Base-by-base conservation (phyloP, 1,140 invertebrate genomes). In the Ylistrum balloti region DNA sequence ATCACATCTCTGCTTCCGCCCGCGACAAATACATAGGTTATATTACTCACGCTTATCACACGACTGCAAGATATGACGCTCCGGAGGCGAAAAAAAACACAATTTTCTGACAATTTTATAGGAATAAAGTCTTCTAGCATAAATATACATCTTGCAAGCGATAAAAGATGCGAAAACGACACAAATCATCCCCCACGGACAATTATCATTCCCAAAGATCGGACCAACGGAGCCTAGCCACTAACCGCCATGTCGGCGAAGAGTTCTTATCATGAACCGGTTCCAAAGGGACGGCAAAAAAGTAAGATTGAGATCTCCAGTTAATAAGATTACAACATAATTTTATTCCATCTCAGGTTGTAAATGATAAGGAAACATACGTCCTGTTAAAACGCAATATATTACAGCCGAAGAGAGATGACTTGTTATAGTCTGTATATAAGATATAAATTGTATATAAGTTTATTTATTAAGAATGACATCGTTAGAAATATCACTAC, bases 261-360 rank as follows among this genome's bases (percentile, higher is more conserved):
- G 56, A 74, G n/a, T 74, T 74, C 56, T 74, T 74, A 74, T 74
- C 56, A n/a, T 28, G 56, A 74, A 74, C 56, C 56, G 56, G 56
- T 74, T 74, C 56, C 56, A 74, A 74, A 74, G 56, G 56, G 56
- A 74, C 56, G 56, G 56, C 56, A 74, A 74, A 74, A 45, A 74
- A 74, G 56, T 74, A 74, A 74, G 56, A 74, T 74, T 74, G 5
- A 28, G 56, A 74, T 74, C 56, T 74, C 56, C 56, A 28, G 56
- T 74, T 74, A 74, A 74, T 74, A 74, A 74, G 56, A 74, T 74
- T 74, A 74, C 56, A 74, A 74, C 56, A 74, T 74, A 74, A 74
- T 74, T 74, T 74, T 74, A 74, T 74, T 74, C 56, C 56, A 74
- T 74, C 56, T 74, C 56, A 74, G n/a, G 56, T 74, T 74, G 56